Base-by-base conservation (phyloP, 2,797 vertebrate genomes). In the Sebastolobus alascanus region DNA sequence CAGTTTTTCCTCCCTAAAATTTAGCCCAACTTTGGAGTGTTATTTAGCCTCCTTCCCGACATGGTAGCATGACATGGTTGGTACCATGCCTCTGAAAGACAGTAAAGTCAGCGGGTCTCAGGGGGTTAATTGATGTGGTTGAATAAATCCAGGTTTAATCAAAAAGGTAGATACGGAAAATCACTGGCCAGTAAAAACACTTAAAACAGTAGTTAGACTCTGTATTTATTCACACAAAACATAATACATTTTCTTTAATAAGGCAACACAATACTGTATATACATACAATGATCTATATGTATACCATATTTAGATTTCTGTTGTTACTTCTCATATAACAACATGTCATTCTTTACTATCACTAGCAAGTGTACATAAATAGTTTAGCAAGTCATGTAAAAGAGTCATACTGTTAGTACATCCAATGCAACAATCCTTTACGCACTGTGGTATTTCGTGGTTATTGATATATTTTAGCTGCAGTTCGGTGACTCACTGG, bases 141-240 rank as follows among this genome's bases (percentile, higher is more conserved):
- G 4, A 66, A 46, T n/a, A 12, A 56, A 33, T 12, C 7, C n/a
- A 65, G 9, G 6, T 4, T 69, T 8, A 60, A 27, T 68, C 1
- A 33, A 60, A 78, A 60, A 11, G 12, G 22, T 31, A 65, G 22
- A 54, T 2, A 38, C n/a, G 11, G 20, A 55, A 29, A 35, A 43
- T 9, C 6, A 64, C 6, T 35, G 10, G 56, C 9, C 46, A 22
- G 37, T 27, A 59, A 72, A 87, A 63, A 83, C n/a, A 38, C 38
- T 7, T 59, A 35, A 22, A 76, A 79, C 55, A 77, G 71, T 65
- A 85, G 84, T 93, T 92, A 85, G 89, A 94, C 86, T 90, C 92
- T 92, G 87, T 84, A 93, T 96, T 96, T 96, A 96, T 96, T 96
- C 94, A 95, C 94, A 96, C 93, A 93, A 92, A 94, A 94, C 94